Evolutionary conservation across 2,113 vertebrate species (phyloP).

Genomic region (Micronycteris hirsuta): DNA sequence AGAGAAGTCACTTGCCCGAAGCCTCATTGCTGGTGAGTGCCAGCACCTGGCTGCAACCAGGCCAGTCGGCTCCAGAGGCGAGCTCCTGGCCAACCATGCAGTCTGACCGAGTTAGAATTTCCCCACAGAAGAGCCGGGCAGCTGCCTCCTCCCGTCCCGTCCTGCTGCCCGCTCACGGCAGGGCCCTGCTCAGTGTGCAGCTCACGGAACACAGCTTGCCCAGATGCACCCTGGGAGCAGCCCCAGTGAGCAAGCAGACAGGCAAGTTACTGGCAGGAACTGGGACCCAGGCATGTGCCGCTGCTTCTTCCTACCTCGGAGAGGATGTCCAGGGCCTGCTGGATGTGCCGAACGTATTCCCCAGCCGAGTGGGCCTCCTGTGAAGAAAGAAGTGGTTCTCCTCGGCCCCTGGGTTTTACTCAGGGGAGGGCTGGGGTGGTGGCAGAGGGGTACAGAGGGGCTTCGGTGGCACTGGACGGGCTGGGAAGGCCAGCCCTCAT

Average conservation of each 20-base stretch:
- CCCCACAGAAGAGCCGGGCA: not conserved
- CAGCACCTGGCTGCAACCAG: not conserved
- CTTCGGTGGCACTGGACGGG: not conserved
- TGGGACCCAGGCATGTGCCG: fast-evolving
- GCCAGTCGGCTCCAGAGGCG: not conserved
- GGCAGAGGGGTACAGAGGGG: not conserved
- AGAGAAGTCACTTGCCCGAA: not conserved
- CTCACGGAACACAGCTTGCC: not conserved
- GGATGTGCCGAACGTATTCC: conserved; percentile 86
- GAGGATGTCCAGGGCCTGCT: conserved; percentile 86
- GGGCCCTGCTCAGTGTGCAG: not conserved
- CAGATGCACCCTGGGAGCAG: not conserved
- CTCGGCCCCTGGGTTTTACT: not conserved
- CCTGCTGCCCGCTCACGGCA: fast-evolving
- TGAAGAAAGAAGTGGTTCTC: not conserved
- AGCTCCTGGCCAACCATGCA: not conserved
- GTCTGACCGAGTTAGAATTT: not conserved
- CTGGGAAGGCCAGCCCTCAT: not conserved
- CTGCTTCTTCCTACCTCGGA: conserved; percentile 90
- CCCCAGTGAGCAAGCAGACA: not conserved
- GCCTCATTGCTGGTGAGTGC: not conserved
- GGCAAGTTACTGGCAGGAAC: not conserved
- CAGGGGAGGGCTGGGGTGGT: not conserved
- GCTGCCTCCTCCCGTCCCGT: not conserved
- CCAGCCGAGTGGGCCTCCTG: conserved; percentile 82